phyloP scores from a whole-genome alignment of 2,113 vertebrate genomes.

The Henicopernis longicauda region DNA sequence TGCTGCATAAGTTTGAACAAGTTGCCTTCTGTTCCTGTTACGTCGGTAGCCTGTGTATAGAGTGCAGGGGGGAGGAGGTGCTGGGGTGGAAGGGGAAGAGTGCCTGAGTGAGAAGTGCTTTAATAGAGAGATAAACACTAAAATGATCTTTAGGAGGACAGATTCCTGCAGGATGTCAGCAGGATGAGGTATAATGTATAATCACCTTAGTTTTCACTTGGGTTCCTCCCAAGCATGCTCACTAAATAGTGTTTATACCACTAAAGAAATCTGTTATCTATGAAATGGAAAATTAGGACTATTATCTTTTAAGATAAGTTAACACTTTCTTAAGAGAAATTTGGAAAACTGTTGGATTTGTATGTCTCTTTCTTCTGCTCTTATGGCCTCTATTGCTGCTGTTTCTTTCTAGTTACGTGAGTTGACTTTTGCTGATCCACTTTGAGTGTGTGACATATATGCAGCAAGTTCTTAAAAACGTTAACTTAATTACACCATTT shows the following conservation, averaged over 20 bases:
- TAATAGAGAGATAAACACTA: not conserved
- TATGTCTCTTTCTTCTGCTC: not conserved
- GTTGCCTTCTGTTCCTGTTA: not conserved
- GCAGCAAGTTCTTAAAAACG: not conserved
- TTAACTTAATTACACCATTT: not conserved
- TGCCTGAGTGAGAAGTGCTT: not conserved
- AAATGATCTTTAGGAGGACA: not conserved
- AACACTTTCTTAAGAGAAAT: not conserved
- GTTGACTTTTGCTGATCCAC: not conserved
- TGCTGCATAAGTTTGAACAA: not conserved
- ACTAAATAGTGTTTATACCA: not conserved
- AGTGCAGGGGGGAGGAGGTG: not conserved
- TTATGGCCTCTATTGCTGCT: not conserved
- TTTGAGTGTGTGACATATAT: not conserved
- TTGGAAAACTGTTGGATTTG: not conserved
- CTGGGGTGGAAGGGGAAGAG: not conserved
- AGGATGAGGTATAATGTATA: not conserved
- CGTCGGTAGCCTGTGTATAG: not conserved
- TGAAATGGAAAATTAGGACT: not conserved
- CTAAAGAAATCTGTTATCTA: not conserved
- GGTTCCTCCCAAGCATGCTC: not conserved
- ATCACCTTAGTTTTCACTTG: not conserved
- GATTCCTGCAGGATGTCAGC: not conserved
- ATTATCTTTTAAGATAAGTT: not conserved
- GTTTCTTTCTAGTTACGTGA: not conserved